Evolutionary conservation across 35 echinoderm and acorn worm species (phyloP).

Genomic region (Heliocidaris erythrogramma): DNA sequence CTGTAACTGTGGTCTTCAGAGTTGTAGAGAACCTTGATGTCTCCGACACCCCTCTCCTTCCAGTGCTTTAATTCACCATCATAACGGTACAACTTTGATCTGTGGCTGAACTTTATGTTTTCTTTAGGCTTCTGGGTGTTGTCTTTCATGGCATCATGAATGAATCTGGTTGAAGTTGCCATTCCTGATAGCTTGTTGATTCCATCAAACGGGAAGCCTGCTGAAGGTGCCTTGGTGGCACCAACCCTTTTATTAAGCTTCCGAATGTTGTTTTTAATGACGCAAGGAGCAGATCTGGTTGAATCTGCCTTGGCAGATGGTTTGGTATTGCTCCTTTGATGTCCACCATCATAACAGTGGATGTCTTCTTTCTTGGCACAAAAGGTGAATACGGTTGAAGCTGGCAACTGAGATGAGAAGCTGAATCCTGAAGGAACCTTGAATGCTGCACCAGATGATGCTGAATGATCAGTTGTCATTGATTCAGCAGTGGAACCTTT

Average conservation of each 20-base stretch:
- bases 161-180: not conserved
- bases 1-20: conserved; percentile 45
- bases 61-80: conserved; percentile 66
- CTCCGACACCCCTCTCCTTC: conserved; percentile 87
- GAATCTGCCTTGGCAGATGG: no score
- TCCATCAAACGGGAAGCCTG: not conserved
- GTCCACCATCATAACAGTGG: no score
- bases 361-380: no score
- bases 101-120: conserved; percentile 59
- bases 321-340: no score
- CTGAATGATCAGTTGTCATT: no score
- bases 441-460: not conserved
- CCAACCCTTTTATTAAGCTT: not conserved
- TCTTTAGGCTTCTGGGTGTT: conserved; percentile 25
- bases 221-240: not conserved
- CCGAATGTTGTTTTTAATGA: no score
- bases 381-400: not conserved
- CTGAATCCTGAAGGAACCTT: not conserved
- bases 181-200: conserved; percentile 50
- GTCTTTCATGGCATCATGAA: no score
- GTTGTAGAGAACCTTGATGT: conserved; percentile 79
- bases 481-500: no score
- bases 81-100: conserved; percentile 82
- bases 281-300: no score
- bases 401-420: not conserved